phyloP scores from a whole-genome alignment of 2,888 invertebrate species.

The Colletes collaris region DNA sequence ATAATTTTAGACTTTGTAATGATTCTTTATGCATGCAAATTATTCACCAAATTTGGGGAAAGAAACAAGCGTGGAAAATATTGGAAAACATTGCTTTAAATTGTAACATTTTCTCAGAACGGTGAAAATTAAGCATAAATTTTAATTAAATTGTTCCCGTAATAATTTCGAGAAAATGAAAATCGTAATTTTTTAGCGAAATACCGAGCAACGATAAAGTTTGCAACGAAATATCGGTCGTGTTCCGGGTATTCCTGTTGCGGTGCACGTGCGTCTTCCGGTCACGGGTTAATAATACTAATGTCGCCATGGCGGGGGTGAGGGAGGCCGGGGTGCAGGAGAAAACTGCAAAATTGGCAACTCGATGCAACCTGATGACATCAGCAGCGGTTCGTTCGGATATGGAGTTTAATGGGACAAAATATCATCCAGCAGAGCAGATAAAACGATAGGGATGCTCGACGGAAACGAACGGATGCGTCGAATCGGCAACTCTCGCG shows the following conservation, averaged over 20 bases:
- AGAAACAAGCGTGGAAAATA: no score
- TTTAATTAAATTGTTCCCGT: no score
- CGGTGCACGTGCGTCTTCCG: conserved; percentile 15
- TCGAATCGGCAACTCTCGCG: conserved; percentile 26
- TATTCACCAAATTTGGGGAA: no score
- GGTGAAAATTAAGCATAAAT: no score
- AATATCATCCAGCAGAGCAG: conserved; percentile 63
- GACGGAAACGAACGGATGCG: conserved; percentile 31
- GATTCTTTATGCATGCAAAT: no score
- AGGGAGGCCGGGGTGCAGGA: background rate
- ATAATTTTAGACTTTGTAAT: no score
- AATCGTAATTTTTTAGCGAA: no score
- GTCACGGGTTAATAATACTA: conserved; percentile 24
- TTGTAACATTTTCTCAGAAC: no score
- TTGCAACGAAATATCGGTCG: background rate
- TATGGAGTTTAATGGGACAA: conserved; percentile 68
- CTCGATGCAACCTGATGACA: conserved; percentile 68
- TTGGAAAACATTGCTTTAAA: no score
- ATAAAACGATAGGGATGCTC: conserved; percentile 39
- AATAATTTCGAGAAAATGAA: no score
- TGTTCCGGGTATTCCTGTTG: background rate
- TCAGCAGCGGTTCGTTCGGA: conserved; percentile 67
- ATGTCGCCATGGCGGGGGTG: conserved; percentile 12
- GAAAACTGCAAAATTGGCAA: conserved; percentile 81
- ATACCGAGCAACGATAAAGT: background rate